Base-by-base conservation (phyloP, 2,113 vertebrate genomes). In the Caretta caretta region DNA sequence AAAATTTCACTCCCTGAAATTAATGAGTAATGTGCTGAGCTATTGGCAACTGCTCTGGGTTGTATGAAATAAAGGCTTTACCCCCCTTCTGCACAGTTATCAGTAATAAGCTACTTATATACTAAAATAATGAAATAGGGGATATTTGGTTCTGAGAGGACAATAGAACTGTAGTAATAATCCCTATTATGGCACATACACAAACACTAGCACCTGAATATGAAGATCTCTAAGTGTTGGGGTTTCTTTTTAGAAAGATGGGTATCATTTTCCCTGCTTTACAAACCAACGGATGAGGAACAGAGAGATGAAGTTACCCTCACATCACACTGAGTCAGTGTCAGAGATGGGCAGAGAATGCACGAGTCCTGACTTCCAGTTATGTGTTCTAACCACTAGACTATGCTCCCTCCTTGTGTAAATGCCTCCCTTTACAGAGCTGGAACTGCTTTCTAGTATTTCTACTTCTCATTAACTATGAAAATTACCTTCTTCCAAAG, bases 1-100 rank as follows among this genome's bases (percentile, higher is more conserved):
- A 92, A 94, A 90, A 89, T 27, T 92, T 96, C 54, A 56, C 29
- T 87, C 3, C 62, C n/a, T 96, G 69, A 95, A 96, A 93, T 94
- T 69, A 94, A 89, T 95, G 76, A 86, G 69, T 56, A 80, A 94
- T 91, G 91, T 95, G 8, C 42, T 22, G 50, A 88, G 72, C 50
- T 90, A 8, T 35, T 84, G 48, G 48, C 79, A 95, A 31, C 38
- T 53, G 46, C 19, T 89, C 14, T 57, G 5, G 29, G 57, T 86
- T 94, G 42, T 6, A 25, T 57, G 42, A 96, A 96, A 56, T 42
- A 46, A 14, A 57, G 48, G 5, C 53, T 94, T 93, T 97, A 91
- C 54, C 29, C 29, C 1, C 24, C 72, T 91, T 94, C n/a, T 89
- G 69, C 84, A 75, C 81, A 91, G 85, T 0, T 1, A 1, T 72